Evolutionary conservation across 2,888 invertebrate species (phyloP).

Genomic region (Himalopsyche kuldschensis): DNA sequence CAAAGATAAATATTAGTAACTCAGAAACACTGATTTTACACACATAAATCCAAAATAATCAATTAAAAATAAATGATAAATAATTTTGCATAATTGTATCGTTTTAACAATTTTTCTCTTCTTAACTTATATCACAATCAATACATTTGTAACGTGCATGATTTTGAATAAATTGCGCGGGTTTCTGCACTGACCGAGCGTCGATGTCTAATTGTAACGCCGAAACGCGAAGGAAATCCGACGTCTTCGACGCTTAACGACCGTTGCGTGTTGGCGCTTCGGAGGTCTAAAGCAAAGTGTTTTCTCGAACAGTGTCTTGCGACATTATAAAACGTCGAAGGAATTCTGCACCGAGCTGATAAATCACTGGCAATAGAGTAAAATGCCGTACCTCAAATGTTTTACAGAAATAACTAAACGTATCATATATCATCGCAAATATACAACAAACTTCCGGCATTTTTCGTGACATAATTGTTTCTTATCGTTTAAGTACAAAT

Average conservation of each 20-base stretch:
- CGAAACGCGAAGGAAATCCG: slow-evolving; percentile 11
- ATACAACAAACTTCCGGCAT: no score
- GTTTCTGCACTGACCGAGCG: slow-evolving; percentile 20
- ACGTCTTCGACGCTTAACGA: slow-evolving; percentile 9
- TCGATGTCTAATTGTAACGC: slow-evolving; percentile 13
- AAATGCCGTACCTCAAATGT: background rate
- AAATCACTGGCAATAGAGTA: background rate
- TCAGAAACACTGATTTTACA: background rate
- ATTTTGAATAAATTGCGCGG: background rate
- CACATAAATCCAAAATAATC: background rate
- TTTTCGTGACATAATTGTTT: no score
- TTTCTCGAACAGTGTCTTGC: background rate
- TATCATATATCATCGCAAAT: no score
- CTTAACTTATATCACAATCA: background rate
- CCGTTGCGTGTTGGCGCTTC: background rate
- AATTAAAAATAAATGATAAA: background rate
- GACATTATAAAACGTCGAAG: background rate
- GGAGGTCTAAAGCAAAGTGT: background rate
- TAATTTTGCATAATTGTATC: background rate
- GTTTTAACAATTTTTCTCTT: background rate
- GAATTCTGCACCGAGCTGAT: background rate
- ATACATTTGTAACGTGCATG: background rate
- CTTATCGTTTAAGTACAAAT: no score
- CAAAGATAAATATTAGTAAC: background rate
- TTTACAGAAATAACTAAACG: background rate